These are phyloP conservation scores for Neoarius graeffei DNA, from an alignment of 2,113 vertebrate species.

Conservation along the genomic window DNA sequence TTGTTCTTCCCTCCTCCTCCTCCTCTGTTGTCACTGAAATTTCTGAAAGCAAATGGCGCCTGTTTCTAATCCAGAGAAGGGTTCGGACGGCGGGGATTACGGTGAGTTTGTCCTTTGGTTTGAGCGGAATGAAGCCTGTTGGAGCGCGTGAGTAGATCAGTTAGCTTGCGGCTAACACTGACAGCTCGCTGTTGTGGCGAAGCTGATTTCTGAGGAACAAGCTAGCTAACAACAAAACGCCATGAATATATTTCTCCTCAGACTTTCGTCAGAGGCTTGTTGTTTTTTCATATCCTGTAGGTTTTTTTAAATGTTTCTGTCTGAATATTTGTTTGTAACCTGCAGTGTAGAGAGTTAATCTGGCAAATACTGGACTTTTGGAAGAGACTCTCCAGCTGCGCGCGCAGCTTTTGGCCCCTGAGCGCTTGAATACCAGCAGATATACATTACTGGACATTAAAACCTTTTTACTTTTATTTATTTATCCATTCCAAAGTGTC, in stretches of 20 bases:
- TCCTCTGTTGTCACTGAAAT: not conserved
- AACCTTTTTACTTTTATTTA: not conserved
- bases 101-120: conserved; percentile 59
- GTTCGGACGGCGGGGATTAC: conserved; percentile 57
- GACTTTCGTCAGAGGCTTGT: not conserved
- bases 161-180: not conserved
- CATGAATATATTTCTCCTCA: not conserved
- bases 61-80: conserved; percentile 71
- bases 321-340: not conserved
- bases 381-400: not conserved
- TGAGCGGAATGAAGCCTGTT: not conserved
- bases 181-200: not conserved
- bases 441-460: no score
- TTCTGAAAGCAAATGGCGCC: conserved; percentile 64
- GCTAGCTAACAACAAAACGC: not conserved
- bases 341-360: not conserved
- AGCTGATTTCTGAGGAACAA: not conserved
- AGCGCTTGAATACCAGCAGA: not conserved
- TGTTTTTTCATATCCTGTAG: not conserved
- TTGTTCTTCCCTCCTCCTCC: no score
- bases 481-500: not conserved
- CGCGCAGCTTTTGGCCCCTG: not conserved
- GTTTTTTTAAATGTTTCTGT: not conserved
- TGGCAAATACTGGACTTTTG: not conserved
- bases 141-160: not conserved